Conservation (phyloP, 2,888 invertebrate genomes). For the Tachina lurida region DNA sequence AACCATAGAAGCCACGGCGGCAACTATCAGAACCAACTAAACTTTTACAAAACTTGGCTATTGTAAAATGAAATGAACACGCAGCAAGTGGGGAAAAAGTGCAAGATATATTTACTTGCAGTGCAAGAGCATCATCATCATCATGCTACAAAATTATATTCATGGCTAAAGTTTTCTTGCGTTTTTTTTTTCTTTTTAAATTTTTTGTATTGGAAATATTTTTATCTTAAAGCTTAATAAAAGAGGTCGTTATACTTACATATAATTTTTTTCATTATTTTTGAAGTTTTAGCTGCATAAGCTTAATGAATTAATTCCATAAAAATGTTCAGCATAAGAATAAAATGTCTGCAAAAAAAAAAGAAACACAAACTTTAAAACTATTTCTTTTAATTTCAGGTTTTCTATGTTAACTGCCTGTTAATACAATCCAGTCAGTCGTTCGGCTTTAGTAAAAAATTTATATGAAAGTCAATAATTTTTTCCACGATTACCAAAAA, state of each 20-base stretch:
- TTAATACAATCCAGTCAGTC: too few species aligned
- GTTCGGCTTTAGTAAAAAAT: too few species aligned
- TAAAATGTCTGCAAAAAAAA: too few species aligned
- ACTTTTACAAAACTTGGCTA: slow-evolving; percentile 44
- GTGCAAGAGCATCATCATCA: neutral
- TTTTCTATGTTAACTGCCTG: too few species aligned
- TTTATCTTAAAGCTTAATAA: slow-evolving; percentile 19
- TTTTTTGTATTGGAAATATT: slow-evolving; percentile 9
- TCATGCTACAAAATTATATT: slow-evolving; percentile 5
- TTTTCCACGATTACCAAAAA: too few species aligned
- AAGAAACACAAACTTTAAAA: too few species aligned
- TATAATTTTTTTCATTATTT: neutral
- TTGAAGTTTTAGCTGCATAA: too few species aligned
- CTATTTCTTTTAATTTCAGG: too few species aligned
- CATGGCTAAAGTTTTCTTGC: slow-evolving; percentile 21
- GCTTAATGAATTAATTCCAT: too few species aligned
- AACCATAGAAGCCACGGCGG: slow-evolving; percentile 39
- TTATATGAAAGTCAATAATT: too few species aligned
- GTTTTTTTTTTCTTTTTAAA: neutral
- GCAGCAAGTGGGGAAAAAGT: neutral
- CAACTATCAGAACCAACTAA: slow-evolving; percentile 44
- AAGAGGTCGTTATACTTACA: neutral
- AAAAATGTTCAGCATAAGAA: too few species aligned
- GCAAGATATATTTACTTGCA: neutral
- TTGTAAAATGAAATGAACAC: slow-evolving; percentile 48